Evolutionary conservation across 2,797 vertebrate species (phyloP), one percentile per base, ranked within the genome.

Genomic region (Crypturellus tataupa): DNA sequence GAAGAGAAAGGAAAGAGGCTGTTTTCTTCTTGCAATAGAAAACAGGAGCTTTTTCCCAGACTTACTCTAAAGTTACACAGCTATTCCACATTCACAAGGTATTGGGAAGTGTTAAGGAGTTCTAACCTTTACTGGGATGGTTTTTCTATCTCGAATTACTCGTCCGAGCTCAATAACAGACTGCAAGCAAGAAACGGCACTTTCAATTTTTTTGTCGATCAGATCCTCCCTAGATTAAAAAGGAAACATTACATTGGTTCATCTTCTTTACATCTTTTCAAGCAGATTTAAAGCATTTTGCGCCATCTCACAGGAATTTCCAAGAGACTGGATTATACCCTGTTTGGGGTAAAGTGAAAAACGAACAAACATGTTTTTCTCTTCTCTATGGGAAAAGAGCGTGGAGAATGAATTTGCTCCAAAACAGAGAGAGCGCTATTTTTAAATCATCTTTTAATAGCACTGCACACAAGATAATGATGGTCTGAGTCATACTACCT

Each of bases 161-260:
- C 99, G 98, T 39, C 99, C 99, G 88, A 99, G 98, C 97, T 99
- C 99, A 91, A 99, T 99, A 97, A 99, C 98, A 16, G 99, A 99
- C 96, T 99, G 99, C 99, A 99, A 99, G 94, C 98, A 98, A 80
- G 98, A 99, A 62, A 99, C 98, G 0, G 99, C 99, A 14, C 93
- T 98, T 97, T 99, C 99, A 20, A 98, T 99, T 87, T 98, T 99
- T 97, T 98, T 98, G 98, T 99, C 98, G 93, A 99, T 99, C 97
- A 99, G 87, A 80, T 97, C 96, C 93, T 99, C 99, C 95, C 99
- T 99, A 91, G 39, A 94, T 97, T 77, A 94, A 76, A 97, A 89
- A 88, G 58, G 12, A 95, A 87, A 89, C 4, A n/a, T 83, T n/a
- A 27, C 21, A 87, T 81, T 91, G 78, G 42, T 94, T 89, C 67